Evolutionary conservation across 1,140 invertebrate genomes (phyloP), one percentile per base, ranked within the genome.

Genomic region (Drosophila pruinosa): DNA sequence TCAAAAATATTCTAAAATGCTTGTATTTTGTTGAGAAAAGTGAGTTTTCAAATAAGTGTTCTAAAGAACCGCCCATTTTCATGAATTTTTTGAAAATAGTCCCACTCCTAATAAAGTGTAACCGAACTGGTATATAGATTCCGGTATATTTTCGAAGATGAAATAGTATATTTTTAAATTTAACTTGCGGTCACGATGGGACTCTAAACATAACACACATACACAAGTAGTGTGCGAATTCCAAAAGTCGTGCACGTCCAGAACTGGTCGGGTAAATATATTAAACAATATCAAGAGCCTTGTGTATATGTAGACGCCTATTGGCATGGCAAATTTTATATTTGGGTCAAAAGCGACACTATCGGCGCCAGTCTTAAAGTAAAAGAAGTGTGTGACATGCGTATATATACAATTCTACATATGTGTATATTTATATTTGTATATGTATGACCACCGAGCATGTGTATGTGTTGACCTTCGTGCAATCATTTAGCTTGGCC

Each of bases 401-500:
- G 47, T 39, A 43, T 43, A 52, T 58, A 24, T 36, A 26, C 10
- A 62, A 34, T 14, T 63, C 17, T 56, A 50, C 12, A 48, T 48
- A 67, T 56, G 17, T 45, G 31, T 50, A 39, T 58, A 17, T 48
- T 17, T 48, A 67, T 58, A 48, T 45, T 34, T 65, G 52, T 54
- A 56, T 38, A 45, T 56, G 31, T 36, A 24, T 21, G 24, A 28
- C 19, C 24, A 50, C 19, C 24, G 34, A 31, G 5, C 26, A 50
- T 50, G 47, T 50, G n/a, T 28, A 28, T 69, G 52, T 50, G n/a
- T 43, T 86, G 76, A 85, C 81, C 81, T 85, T 85, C 81, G 81
- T 74, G 59, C 72, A 79, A 70, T 71, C 62, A 71, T 71, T 43
- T 71, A 57, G 43, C 68, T 71, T 71, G 68, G 68, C 62, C 68